Evolutionary conservation across 2,888 invertebrate genomes (phyloP), one percentile per base, ranked within the genome.

Genomic region (Philereme transversata): DNA sequence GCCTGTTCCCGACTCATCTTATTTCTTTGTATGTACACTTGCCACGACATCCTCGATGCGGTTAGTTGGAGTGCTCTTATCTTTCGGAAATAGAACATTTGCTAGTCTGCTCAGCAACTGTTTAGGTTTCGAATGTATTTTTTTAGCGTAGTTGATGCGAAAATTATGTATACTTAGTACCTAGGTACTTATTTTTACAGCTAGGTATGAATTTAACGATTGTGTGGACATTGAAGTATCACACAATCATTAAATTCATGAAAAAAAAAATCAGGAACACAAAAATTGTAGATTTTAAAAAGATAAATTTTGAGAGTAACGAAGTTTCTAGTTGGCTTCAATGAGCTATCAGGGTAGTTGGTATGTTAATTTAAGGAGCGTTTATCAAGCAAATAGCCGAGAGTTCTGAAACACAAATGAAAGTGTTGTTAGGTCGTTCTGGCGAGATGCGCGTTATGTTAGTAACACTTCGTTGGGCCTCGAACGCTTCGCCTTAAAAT

Each of bases 351-450:
- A 71, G 63, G 66, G 74, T 56, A 62, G 64, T 72, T 70, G 69
- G 74, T 79, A 77, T 79, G 81, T 78, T 80, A 80, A 76, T 79
- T 74, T 77, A 75, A 80, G 76, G 76, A 78, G 79, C 73, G 70
- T 78, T 77, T 80, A 80, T 78, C 78, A 79, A 78, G 77, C 69
- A 77, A 80, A 80, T 77, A 75, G 75, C 74, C 59, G 75, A 75
- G 78, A 80, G 75, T 78, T 78, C 69, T 73, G 65, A 74, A 75
- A 77, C 74, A 74, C 72, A 75, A 80, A 77, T 74, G 77, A 72
- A 76, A 79, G 73, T 77, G 79, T 75, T 77, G 76, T 77, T 75
- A 75, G 74, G 72, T 74, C 71, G 71, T 75, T 73, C 60, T 63
- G 68, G 60, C 46, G 62, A 69, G 70, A 71, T 73, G 72, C 65